A percentile compares a stretch with the other conserved stretches of the same genome.
phyloP scores from a whole-genome alignment of 1,140 invertebrate species.

The Mercenaria mercenaria region DNA sequence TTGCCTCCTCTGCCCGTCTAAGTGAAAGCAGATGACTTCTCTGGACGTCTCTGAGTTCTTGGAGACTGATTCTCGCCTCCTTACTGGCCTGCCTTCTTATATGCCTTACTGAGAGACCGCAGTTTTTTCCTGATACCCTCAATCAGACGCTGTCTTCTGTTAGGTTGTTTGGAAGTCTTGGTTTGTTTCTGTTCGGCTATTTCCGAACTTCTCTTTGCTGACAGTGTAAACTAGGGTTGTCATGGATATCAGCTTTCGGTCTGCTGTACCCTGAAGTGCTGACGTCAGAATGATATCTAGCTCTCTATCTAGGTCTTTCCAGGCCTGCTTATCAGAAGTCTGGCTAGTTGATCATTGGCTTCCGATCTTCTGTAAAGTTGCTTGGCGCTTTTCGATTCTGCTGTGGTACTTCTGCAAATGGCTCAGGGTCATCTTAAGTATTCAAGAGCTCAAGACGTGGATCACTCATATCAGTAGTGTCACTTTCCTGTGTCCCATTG shows the following conservation, averaged over 20 bases:
- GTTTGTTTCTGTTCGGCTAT: no score
- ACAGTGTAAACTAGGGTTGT: slow-evolving; percentile 11
- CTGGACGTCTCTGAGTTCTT: background rate
- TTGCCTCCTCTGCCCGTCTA: background rate
- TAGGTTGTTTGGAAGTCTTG: background rate
- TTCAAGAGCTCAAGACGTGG: background rate
- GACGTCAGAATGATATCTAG: background rate
- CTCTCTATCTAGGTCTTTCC: slow-evolving; percentile 25
- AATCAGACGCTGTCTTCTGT: slow-evolving; percentile 27
- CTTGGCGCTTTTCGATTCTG: background rate
- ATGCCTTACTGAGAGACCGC: background rate
- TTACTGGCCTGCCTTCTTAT: slow-evolving; percentile 13
- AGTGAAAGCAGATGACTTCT: background rate
- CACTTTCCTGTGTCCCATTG: background rate
- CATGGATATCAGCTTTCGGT: slow-evolving; percentile 10
- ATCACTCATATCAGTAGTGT: background rate
- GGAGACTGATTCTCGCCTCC: slow-evolving; percentile 23
- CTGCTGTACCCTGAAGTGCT: slow-evolving; percentile 1
- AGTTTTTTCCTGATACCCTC: slow-evolving; percentile 13
- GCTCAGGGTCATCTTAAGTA: background rate
- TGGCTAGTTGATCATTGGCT: slow-evolving; percentile 25
- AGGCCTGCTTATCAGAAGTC: slow-evolving; percentile 16
- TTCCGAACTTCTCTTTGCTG: slow-evolving; percentile 18
- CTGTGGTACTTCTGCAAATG: background rate
- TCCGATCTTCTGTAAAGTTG: background rate